Evolutionary conservation across 2,113 vertebrate species (phyloP).

Genomic region (Halichoeres trimaculatus): DNA sequence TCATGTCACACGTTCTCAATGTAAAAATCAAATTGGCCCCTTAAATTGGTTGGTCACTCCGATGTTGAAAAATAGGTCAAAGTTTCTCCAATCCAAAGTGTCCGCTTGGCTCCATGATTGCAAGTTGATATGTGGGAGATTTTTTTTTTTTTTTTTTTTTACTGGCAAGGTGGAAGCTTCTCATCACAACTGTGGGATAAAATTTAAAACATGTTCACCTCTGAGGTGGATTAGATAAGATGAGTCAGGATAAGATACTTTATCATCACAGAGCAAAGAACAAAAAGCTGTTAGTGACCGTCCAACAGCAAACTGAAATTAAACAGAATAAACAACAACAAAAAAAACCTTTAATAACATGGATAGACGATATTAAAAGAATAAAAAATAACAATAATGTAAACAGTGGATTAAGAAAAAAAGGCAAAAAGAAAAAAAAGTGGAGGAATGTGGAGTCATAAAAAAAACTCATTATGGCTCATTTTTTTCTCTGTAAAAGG

Average conservation of each 20-base stretch:
- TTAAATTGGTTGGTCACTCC: conserved; percentile 72
- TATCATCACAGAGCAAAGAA: too few species aligned
- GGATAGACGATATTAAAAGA: too few species aligned
- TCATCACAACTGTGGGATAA: conserved; percentile 65
- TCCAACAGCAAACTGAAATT: too few species aligned
- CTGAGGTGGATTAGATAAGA: conserved; percentile 49
- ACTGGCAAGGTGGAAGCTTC: conserved; percentile 44
- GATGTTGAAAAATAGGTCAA: conserved; percentile 75
- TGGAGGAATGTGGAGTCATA: too few species aligned
- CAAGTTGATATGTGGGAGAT: conserved; percentile 71
- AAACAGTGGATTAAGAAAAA: not conserved
- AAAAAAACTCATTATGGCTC: too few species aligned
- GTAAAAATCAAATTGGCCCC: conserved; percentile 61
- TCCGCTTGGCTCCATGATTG: conserved; percentile 68
- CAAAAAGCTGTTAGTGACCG: too few species aligned
- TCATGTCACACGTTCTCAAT: conserved; percentile 61
- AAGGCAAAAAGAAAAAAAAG: too few species aligned
- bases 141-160: not conserved
- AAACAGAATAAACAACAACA: too few species aligned
- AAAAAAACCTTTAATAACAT: too few species aligned
- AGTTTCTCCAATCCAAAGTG: conserved; percentile 67
- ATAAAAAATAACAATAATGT: conserved; percentile 39
- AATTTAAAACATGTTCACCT: conserved; percentile 63
- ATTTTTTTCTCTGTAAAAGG: too few species aligned
- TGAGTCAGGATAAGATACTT: too few species aligned